These are phyloP conservation scores for Xenopus laevis DNA, from an alignment of 2,113 vertebrate species.

Conservation along the genomic window DNA sequence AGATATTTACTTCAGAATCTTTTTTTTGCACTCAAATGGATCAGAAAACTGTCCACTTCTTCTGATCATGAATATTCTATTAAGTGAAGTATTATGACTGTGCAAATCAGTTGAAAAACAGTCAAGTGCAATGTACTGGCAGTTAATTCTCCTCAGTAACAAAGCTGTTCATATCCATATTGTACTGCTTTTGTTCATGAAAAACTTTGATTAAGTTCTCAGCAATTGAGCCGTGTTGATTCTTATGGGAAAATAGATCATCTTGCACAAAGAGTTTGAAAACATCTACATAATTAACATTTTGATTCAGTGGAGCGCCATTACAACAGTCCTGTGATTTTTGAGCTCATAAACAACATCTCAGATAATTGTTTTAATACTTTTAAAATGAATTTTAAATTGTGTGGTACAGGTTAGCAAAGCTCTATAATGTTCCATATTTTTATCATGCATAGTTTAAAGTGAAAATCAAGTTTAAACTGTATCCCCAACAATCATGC, in stretches of 20 bases:
- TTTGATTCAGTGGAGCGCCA: too few relatives aligned
- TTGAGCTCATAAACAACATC: too few relatives aligned
- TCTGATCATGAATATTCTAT: constrained; percentile 11
- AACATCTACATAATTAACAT: neutral
- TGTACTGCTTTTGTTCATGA: neutral
- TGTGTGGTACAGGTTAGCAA: too few relatives aligned
- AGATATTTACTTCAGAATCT: neutral
- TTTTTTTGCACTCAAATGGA: neutral
- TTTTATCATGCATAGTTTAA: too few relatives aligned
- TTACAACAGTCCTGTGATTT: too few relatives aligned
- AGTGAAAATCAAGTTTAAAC: too few relatives aligned
- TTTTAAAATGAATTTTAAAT: too few relatives aligned
- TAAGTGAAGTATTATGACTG: neutral
- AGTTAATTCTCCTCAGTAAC: neutral
- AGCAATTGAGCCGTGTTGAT: neutral
- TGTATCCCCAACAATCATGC: too few relatives aligned
- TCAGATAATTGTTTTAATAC: too few relatives aligned
- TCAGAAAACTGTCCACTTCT: constrained; percentile 1
- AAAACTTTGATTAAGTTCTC: neutral
- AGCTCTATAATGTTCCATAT: too few relatives aligned
- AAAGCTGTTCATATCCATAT: neutral
- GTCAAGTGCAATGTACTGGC: neutral
- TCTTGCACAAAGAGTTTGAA: neutral
- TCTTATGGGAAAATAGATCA: neutral
- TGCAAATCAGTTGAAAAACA: constrained; percentile 8